Evolutionary conservation across 2,797 vertebrate species (phyloP), one percentile per base, ranked within the genome.

Genomic region (Argentina silus): DNA sequence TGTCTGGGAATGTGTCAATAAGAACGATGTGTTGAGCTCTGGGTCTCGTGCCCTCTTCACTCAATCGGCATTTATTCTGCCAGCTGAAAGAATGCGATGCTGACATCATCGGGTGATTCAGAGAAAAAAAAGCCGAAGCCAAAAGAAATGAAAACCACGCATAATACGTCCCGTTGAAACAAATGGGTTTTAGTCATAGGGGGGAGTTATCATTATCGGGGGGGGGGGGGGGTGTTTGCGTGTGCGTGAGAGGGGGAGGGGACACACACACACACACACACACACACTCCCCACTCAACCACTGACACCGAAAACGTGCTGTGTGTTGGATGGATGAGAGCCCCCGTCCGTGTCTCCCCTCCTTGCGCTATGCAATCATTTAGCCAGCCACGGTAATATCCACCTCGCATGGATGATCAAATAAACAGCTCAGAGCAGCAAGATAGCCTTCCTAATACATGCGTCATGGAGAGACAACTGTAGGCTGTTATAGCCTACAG

Each of bases 301-400:
- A 65, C 36, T 23, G 43, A 48, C 19, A 65, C 17, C 17, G 11
- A 36, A 12, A 36, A n/a, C 21, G 27, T 68, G 51, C 27, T 50
- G 36, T 55, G 27, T 56, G 51, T 62, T 23, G 48, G 67, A 44
- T 81, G 48, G 57, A 71, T 47, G 2, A 19, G 15, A 27, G 21
- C 10, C 5, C 14, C 5, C 7, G 15, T 21, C n/a, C n/a, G 27
- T 17, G 36, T 57, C 42, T 57, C 17, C 21, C 48, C 55, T 61
- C 19, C 45, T 15, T 43, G n/a, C 36, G 51, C 21, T 15, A 57
- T 10, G 17, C 12, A 66, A 23, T 11, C 19, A 7, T 11, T 23
- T 12, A 57, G 55, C 19, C 55, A 59, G 10, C 12, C 21, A 59
- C 21, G 21, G 56, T 21, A 59, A 1, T 59, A 27, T 60, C 57